Conservation (phyloP, 2,888 invertebrate species). For the Magallana nippona region DNA sequence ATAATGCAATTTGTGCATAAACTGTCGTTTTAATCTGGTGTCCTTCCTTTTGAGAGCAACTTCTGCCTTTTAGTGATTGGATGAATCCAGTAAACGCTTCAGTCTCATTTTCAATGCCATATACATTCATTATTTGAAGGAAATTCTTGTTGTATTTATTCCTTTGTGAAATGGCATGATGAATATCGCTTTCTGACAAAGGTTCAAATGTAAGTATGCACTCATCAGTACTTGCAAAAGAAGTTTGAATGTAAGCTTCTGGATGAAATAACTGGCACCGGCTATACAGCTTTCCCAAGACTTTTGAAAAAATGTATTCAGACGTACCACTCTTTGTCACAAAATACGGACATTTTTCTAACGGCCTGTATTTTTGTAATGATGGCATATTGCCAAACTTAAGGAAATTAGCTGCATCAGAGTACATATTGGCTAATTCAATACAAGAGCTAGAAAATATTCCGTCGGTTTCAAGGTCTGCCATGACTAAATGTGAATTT, state of each 20-base stretch:
- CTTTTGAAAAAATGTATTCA: conserved; percentile 4
- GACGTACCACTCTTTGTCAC: conserved; percentile 41
- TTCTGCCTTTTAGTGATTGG: conserved; percentile 8
- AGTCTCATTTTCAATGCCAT: conserved; percentile 43
- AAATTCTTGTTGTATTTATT: conserved; percentile 32
- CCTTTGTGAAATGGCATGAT: not conserved
- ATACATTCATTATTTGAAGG: conserved; percentile 35
- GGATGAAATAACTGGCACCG: conserved; percentile 1
- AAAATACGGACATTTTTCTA: conserved; percentile 42
- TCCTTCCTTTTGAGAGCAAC: conserved; percentile 32
- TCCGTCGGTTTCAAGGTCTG: conserved; percentile 18
- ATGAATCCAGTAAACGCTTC: conserved; percentile 40
- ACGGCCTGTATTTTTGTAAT: conserved; percentile 21
- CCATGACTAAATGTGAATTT: conserved; percentile 44
- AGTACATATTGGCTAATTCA: conserved; percentile 33
- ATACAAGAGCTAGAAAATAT: conserved; percentile 26
- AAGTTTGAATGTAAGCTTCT: not conserved
- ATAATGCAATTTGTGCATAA: conserved; percentile 2
- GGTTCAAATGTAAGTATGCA: not conserved
- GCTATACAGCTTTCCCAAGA: conserved; percentile 37
- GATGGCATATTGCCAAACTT: conserved; percentile 35
- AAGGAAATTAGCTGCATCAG: conserved; percentile 44
- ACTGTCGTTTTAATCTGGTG: conserved; percentile 7
- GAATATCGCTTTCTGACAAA: conserved; percentile 23
- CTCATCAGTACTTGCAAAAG: not conserved